Base-by-base conservation (phyloP, 1,140 invertebrate species). In the Sitobion miscanthi region DNA sequence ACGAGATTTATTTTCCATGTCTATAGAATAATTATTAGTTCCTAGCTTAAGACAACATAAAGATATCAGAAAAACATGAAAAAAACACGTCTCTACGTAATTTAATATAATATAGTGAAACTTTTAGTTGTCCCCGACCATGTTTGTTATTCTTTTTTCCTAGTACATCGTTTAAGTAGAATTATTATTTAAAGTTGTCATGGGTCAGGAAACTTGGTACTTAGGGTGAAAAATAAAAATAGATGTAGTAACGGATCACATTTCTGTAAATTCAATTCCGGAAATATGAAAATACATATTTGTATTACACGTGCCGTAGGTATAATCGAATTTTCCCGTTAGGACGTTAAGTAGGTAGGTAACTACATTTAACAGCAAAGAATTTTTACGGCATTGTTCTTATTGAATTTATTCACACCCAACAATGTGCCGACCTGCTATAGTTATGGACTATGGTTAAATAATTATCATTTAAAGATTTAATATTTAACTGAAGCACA, bases 251-350 rank as follows among this genome's bases (percentile, higher is more conserved):
- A 86, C 14, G 85, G 42, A 86, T 86, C 42, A 11, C 25, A 86
- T 86, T 86, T 30, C 85, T 21, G 7, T 47, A 86, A 47, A 47
- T 86, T 86, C 25, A 47, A 47, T 86, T 47, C 11, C 14, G 25
- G 23, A 86, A 86, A 45, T 25, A 86, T 47, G 25, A 86, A 86
- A 86, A 47, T 54, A 52, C 49, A 52, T 86, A 86, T 86, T 86
- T 45, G 11, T 86, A 30, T 17, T 47, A 0, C 42, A 25, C 23
- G 11, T n/a, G 1, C 25, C 11, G 4, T 3, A 42, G 42, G 42
- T 47, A 30, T 86, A 47, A 47, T 47, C 25, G 25, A 86, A 86
- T 86, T 86, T 1, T 1, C 42, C 11, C 42, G 52, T 54, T 54
- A 54, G 9, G 5, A 8, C 42, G 52, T 54, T 54, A 54, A 47